Percentiles rank a stretch among this genome's conserved stretches.
These are phyloP conservation scores for Syrista parreyssii DNA, from an alignment of 2,888 invertebrate species.

Conservation along the genomic window DNA sequence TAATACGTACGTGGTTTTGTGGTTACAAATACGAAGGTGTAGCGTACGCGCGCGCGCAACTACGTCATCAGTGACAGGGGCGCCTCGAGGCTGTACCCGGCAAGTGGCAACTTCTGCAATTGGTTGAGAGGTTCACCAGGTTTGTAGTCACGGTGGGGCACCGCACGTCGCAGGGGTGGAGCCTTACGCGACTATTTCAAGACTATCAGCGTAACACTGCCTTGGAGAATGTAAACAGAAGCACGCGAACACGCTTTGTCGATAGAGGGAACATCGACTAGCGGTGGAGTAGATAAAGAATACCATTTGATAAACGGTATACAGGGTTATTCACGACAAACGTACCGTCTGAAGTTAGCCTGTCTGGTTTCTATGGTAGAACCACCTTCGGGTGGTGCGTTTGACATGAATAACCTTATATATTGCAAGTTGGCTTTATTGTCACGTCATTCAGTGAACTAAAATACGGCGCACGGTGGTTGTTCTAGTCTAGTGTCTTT, in stretches of 20 bases:
- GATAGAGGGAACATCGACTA: background rate
- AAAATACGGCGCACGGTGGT: background rate
- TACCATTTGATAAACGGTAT: background rate
- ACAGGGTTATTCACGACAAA: background rate
- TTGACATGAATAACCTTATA: too few relatives aligned
- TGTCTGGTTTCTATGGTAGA: too few relatives aligned
- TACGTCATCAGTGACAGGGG: slow-evolving; percentile 10
- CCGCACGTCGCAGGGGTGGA: slow-evolving; percentile 13
- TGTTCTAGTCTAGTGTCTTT: background rate
- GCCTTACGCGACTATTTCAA: slow-evolving; percentile 5
- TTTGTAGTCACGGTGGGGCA: slow-evolving; percentile 5
- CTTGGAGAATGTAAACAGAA: background rate
- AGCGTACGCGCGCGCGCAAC: slow-evolving; percentile 3
- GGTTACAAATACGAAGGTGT: background rate
- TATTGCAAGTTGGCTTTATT: background rate
- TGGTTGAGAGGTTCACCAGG: slow-evolving; percentile 18
- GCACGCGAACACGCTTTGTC: background rate
- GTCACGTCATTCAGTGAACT: background rate
- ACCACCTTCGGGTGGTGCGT: too few relatives aligned
- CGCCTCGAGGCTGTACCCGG: background rate
- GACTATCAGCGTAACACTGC: background rate
- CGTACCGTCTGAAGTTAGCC: too few relatives aligned
- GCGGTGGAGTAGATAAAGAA: background rate
- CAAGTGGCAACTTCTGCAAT: slow-evolving; percentile 11
- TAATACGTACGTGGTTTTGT: background rate